These are phyloP conservation scores for Teinopalpus imperialis DNA, from an alignment of 2,888 invertebrate species.

Conservation along the genomic window DNA sequence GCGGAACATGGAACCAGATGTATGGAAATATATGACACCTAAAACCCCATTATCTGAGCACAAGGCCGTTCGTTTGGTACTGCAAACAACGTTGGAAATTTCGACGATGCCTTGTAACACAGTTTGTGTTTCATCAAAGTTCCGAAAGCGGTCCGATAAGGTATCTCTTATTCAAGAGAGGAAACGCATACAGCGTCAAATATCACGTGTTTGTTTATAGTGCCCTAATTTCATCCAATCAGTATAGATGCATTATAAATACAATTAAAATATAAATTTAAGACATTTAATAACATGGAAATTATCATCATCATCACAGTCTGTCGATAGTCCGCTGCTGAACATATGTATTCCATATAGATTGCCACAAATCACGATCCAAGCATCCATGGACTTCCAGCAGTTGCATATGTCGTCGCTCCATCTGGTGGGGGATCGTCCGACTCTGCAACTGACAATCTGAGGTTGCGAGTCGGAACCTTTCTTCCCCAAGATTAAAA, in stretches of 20 bases:
- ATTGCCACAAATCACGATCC: too few relatives aligned
- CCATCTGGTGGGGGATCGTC: too few relatives aligned
- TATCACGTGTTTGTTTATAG: slow-evolving; percentile 51
- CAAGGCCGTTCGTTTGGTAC: slow-evolving; percentile 59
- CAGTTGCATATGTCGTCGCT: too few relatives aligned
- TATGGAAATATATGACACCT: slow-evolving; percentile 35
- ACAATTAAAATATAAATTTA: too few relatives aligned
- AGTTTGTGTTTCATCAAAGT: slow-evolving; percentile 77
- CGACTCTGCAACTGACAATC: too few relatives aligned
- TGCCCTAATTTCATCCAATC: slow-evolving; percentile 62
- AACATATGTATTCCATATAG: too few relatives aligned
- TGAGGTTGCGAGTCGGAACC: too few relatives aligned
- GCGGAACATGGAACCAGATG: background rate
- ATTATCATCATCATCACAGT: too few relatives aligned
- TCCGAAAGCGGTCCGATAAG: slow-evolving; percentile 53
- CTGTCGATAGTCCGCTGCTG: too few relatives aligned
- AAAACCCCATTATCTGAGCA: slow-evolving; percentile 55
- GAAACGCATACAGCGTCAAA: slow-evolving; percentile 54
- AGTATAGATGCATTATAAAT: background rate
- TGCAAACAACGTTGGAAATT: slow-evolving; percentile 64
- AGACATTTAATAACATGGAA: too few relatives aligned
- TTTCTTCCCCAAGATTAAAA: too few relatives aligned
- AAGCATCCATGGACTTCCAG: too few relatives aligned
- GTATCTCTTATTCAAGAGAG: slow-evolving; percentile 56
- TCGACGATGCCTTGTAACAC: slow-evolving; percentile 66